Evolutionary conservation across 2,797 vertebrate species (phyloP).

Genomic region (Rousettus madagascariensis): DNA sequence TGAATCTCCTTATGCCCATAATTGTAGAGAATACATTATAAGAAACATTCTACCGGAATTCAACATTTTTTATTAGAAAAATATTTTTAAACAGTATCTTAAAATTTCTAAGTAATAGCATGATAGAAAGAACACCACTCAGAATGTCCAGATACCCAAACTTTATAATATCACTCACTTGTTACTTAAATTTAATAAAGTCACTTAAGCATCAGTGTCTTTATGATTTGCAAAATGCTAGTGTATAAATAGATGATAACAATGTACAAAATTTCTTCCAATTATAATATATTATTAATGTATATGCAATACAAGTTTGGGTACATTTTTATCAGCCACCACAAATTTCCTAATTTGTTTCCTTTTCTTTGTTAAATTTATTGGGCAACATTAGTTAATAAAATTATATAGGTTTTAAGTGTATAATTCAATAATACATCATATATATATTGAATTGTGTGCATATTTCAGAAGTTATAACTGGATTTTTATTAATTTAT

Average conservation of each 20-base stretch:
- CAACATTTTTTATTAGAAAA: neutral
- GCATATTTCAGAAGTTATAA: neutral
- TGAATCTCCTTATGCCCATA: neutral
- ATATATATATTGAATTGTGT: too few species aligned
- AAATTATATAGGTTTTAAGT: too few species aligned
- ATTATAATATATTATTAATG: neutral
- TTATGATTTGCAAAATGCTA: neutral
- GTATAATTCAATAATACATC: too few species aligned
- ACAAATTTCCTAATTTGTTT: neutral
- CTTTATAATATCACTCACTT: neutral
- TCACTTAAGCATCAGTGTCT: neutral
- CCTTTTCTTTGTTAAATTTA: too few species aligned
- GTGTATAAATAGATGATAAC: neutral
- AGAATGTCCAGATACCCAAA: neutral
- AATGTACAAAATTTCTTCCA: neutral
- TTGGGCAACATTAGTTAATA: too few species aligned
- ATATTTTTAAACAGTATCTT: neutral
- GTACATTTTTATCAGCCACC: neutral
- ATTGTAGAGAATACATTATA: neutral
- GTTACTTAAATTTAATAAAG: neutral
- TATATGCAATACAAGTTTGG: neutral
- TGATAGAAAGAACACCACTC: neutral
- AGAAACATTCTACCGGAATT: neutral
- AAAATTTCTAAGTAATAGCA: neutral
- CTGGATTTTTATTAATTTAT: neutral